Evolutionary conservation across 2,797 vertebrate species (phyloP), one percentile per base, ranked within the genome.

Genomic region (Pipistrellus pygmaeus): DNA sequence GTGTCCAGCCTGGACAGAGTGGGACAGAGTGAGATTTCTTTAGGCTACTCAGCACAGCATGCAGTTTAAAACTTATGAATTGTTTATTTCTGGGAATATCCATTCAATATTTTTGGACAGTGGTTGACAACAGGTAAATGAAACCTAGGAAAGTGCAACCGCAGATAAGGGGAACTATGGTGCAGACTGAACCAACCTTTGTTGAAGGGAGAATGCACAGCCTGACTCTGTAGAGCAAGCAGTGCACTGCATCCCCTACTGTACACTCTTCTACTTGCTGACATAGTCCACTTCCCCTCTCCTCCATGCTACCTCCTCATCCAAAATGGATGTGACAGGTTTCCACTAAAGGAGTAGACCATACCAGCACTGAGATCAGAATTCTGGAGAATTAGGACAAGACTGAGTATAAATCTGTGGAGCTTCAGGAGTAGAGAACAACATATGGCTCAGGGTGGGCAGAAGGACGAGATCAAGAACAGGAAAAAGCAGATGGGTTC

Each of bases 291-390:
- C 20, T 82, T 86, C 11, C 32, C 21, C 51, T 76, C 30, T 23
- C 48, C 30, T 68, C n/a, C 23, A 11, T 2, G 51, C 46, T 53
- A n/a, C 7, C 57, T 80, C 91, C 77, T 73, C 91, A 83, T 64
- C 57, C 66, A 77, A 85, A 81, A 32, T 53, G 84, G 53, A 88
- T 73, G 48, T 92, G 85, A 72, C 53, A 83, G 27, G 51, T 41
- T 91, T 92, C 46, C 41, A 46, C 6, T 15, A 32, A 90, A 92
- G 72, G 41, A 60, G 17, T 60, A 69, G 60, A 89, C 35, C 48
- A 71, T 44, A 92, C 48, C 73, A 92, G 62, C n/a, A 71, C 78
- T 81, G 51, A 90, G 23, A 87, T 46, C 3, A 64, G 41, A 89
- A 92, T 53, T 73, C 44, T 72, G 78, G 38, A 88, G 35, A 41